A percentile compares a stretch with the other conserved stretches of the same genome.
phyloP scores from a whole-genome alignment of 2,113 vertebrate species.

The Chloroceryle aenea region DNA sequence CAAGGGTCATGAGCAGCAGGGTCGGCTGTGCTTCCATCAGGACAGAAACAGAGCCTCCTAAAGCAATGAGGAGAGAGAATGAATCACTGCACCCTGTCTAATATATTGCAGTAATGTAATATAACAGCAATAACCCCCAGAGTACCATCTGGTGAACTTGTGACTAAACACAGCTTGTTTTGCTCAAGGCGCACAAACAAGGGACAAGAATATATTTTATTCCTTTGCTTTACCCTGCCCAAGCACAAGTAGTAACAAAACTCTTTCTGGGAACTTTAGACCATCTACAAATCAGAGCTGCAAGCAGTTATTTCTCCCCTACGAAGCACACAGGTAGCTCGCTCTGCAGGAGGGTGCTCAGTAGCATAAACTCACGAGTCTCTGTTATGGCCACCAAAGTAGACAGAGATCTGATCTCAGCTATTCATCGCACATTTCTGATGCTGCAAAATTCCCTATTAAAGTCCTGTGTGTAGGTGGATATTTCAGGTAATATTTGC shows the following conservation, averaged over 20 bases:
- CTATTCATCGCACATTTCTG: not conserved
- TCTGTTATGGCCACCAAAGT: not conserved
- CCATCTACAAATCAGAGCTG: not conserved
- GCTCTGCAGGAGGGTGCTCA: not conserved
- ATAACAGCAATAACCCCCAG: slow-evolving; percentile 57
- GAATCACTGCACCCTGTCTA: slow-evolving; percentile 44
- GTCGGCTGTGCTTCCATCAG: not conserved
- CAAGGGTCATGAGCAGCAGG: not conserved
- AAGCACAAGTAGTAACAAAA: not conserved
- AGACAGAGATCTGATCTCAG: not conserved
- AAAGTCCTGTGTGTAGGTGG: not conserved
- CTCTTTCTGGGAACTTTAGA: not conserved
- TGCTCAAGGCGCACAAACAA: slow-evolving; percentile 23
- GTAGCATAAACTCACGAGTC: not conserved
- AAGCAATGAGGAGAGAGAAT: slow-evolving; percentile 20
- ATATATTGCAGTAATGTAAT: slow-evolving; percentile 59
- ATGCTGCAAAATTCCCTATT: not conserved
- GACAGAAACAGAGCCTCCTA: slow-evolving; percentile 12
- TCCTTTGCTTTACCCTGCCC: not conserved
- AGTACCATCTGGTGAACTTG: slow-evolving; percentile 68
- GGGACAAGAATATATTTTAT: slow-evolving; percentile 17
- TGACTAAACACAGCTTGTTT: slow-evolving; percentile 60
- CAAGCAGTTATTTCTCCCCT: not conserved
- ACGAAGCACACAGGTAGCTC: not conserved
- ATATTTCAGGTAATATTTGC: slow-evolving; percentile 10